A percentile compares a stretch with the other conserved stretches of the same genome.
Evolutionary conservation across 2,797 vertebrate genomes (phyloP).

Genomic region (Nothura maculosa): DNA sequence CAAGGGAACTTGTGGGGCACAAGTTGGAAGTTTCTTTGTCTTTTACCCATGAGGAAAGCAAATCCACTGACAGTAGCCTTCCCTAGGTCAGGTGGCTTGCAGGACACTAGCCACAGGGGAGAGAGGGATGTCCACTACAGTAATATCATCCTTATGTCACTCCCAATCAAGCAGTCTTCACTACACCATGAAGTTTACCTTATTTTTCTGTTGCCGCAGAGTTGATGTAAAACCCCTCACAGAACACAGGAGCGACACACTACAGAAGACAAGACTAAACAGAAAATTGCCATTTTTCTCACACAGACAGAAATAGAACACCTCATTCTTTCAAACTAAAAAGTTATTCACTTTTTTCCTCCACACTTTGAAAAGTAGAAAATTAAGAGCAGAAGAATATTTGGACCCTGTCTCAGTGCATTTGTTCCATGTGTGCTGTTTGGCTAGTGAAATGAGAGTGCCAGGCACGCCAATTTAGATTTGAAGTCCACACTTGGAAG

Average conservation of each 20-base stretch:
- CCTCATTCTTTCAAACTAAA: neutral
- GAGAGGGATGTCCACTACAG: neutral
- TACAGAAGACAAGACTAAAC: neutral
- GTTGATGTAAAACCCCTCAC: neutral
- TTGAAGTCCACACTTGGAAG: neutral
- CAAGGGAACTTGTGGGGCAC: neutral
- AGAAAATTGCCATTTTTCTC: neutral
- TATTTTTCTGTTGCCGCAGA: neutral
- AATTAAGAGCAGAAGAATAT: neutral
- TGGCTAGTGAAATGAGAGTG: neutral
- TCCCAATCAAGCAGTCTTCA: neutral
- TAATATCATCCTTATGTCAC: neutral
- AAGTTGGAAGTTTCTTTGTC: neutral
- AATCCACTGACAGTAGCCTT: neutral
- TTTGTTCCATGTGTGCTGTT: accelerated
- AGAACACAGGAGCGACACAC: neutral
- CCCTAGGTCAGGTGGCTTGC: neutral
- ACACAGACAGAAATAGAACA: neutral
- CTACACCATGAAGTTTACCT: accelerated
- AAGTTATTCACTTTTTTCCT: neutral
- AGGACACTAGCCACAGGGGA: neutral
- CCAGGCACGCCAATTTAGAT: neutral
- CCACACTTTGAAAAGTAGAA: neutral
- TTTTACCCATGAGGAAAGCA: neutral
- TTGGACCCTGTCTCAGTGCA: accelerated